phyloP scores from a whole-genome alignment of 2,113 vertebrate species.

The Noturus placidus region DNA sequence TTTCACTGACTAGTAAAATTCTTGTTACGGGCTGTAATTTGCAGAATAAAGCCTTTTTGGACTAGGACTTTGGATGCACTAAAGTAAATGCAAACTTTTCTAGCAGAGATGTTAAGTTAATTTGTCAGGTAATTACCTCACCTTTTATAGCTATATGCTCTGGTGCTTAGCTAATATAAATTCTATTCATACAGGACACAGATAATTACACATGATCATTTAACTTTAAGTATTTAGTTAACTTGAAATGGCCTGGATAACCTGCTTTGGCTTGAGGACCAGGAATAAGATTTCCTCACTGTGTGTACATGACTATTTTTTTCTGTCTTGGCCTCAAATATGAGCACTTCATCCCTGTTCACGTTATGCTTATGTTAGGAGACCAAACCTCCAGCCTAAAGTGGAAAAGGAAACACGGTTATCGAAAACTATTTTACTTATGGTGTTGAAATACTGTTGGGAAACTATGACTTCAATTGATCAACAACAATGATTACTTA shows the following conservation, averaged over 20 bases:
- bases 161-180: constrained; percentile 33
- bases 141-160: constrained; percentile 11
- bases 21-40: background rate
- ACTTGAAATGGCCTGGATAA: constrained; percentile 20
- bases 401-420: background rate
- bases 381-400: background rate
- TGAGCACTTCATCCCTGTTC: background rate
- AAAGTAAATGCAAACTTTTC: constrained; percentile 16
- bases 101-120: constrained; percentile 18
- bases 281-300: background rate
- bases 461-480: background rate
- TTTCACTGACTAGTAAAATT: background rate
- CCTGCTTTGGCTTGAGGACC: background rate
- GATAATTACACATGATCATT: constrained; percentile 28
- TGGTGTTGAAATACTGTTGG: background rate
- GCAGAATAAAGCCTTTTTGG: background rate
- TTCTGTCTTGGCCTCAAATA: background rate
- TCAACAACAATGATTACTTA: background rate
- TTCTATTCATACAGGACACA: constrained; percentile 30
- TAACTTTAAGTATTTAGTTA: constrained; percentile 18
- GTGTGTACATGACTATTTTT: background rate
- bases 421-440: background rate
- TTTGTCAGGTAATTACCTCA: constrained; percentile 35
- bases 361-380: background rate
- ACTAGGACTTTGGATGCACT: background rate